phyloP scores from a whole-genome alignment of 2,113 vertebrate species.

The Tupaia tana region DNA sequence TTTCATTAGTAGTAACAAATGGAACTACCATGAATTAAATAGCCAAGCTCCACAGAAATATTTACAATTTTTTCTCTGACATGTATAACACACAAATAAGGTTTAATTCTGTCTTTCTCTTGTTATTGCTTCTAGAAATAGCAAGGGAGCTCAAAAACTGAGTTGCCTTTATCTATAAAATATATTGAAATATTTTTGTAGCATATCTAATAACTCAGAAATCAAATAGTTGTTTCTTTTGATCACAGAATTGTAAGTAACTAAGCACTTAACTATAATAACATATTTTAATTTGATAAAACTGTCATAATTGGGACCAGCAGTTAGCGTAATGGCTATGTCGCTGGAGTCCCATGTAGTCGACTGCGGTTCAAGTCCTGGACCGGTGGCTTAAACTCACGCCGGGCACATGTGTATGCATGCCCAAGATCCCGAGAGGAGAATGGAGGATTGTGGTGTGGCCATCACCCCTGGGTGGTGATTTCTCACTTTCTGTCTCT shows the following conservation, averaged over 20 bases:
- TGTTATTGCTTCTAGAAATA: slow-evolving; percentile 12
- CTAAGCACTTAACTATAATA: slow-evolving; percentile 17
- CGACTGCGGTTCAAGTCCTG: too few species aligned
- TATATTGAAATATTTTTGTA: slow-evolving; percentile 54
- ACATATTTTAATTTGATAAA: slow-evolving; percentile 17
- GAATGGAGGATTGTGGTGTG: too few species aligned
- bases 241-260: background rate
- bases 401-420: too few species aligned
- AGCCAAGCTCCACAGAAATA: slow-evolving; percentile 4
- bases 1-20: background rate
- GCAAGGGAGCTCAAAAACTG: background rate
- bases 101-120: slow-evolving; percentile 35
- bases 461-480: too few species aligned
- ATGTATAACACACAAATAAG: slow-evolving; percentile 3
- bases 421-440: too few species aligned
- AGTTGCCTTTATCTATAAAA: slow-evolving; percentile 32
- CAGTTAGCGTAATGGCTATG: too few species aligned
- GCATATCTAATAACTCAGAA: slow-evolving; percentile 38
- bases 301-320: background rate
- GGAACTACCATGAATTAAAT: background rate
- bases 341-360: too few species aligned
- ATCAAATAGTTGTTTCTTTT: background rate
- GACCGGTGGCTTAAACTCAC: too few species aligned
- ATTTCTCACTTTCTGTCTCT: too few species aligned
- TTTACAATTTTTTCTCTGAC: slow-evolving; percentile 24